Base-by-base conservation (phyloP, 1,140 invertebrate genomes). In the Meteorus sp. region DNA sequence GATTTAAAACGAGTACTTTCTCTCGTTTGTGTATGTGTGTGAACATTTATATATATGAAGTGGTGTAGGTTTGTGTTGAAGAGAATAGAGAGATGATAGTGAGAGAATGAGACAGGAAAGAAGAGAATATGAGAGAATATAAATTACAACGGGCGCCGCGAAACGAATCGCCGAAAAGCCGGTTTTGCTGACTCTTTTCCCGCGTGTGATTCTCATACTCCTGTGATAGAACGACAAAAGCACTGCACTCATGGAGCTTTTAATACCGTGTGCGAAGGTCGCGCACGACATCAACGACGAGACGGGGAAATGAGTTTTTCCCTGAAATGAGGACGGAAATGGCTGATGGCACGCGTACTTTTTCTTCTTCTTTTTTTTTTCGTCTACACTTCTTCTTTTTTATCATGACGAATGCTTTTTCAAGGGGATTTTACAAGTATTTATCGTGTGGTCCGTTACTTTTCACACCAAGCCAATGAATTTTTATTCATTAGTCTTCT, bases 101-200 rank as follows among this genome's bases (percentile, higher is more conserved):
- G n/a, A 22, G 29, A n/a, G n/a, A n/a, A n/a, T n/a, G 20, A 8
- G 20, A 47, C 7, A 45, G 43, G 39, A 33, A 15, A 17, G n/a
- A 13, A 23, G 25, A 35, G 55, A 57, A 57, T 57, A 57, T 57
- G 43, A 57, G 45, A 47, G 41, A 37, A 20, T 23, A 57, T 57
- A 57, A 57, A 57, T 57, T 57, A 57, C 41, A 44, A 11, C 41
- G 37, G 35, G 27, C 23, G 45, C 45, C n/a, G n/a, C 41, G 31
- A 33, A 57, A 57, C 55, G 55, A 57, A 57, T 57, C 45, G 43
- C 55, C 55, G 31, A 47, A 57, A 57, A 57, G 50, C 31, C 50
- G 29, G 55, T 57, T 47, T 57, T 57, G 55, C 55, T 57, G 55
- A 56, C 53, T 56, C 17, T 19, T 35, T 25, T 19, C 23, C 4